phyloP scores from a whole-genome alignment of 2,797 vertebrate genomes.

The Antrozous pallidus region DNA sequence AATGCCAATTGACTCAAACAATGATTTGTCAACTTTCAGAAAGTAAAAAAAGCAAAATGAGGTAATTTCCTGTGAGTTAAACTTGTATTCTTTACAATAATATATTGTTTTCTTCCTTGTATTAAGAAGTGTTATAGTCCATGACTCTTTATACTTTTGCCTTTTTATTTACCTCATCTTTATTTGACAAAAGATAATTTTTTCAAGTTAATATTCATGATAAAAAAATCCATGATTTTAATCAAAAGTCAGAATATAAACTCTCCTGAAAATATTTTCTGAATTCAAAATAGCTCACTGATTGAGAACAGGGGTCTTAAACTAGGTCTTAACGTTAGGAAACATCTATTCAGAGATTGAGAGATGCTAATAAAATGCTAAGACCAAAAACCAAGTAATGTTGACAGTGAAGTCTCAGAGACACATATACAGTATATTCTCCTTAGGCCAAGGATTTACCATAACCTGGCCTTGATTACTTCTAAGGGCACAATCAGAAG shows the following conservation, averaged over 20 bases:
- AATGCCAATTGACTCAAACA: neutral
- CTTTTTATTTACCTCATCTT: neutral
- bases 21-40: neutral
- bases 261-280: neutral
- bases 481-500: neutral
- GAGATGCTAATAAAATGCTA: neutral
- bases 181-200: slow-evolving; percentile 17
- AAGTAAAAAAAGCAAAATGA: slow-evolving; percentile 45
- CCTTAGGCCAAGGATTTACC: neutral
- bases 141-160: neutral
- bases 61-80: neutral
- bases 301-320: slow-evolving; percentile 16
- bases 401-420: neutral
- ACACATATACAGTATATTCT: neutral
- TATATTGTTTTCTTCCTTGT: neutral
- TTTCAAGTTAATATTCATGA: neutral
- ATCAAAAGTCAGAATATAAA: neutral
- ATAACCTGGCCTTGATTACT: neutral
- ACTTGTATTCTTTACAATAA: neutral
- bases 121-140: neutral
- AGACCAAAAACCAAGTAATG: neutral
- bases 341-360: neutral
- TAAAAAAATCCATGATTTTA: slow-evolving; percentile 11
- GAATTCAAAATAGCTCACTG: neutral
- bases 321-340: neutral